Base-by-base conservation (phyloP, 2,797 vertebrate species). In the Mormyrus hasselquistii region DNA sequence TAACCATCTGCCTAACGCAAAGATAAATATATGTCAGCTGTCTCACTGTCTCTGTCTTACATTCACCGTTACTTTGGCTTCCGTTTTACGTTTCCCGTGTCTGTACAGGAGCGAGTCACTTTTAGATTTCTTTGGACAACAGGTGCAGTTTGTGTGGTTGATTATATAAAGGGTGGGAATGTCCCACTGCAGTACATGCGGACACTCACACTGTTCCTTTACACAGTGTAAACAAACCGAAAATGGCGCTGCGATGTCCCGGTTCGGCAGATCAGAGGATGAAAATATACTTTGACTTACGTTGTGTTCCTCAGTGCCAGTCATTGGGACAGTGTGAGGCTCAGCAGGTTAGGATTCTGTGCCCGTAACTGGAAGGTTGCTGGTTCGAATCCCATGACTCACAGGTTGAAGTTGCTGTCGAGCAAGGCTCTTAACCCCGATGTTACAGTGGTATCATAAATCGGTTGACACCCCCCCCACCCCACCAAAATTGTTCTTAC, bases 1-100 rank as follows among this genome's bases (percentile, higher is more conserved):
- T 91, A 25, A 88, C 93, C 90, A 92, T 93, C 90, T 22, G 34
- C 12, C 25, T 88, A 22, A 47, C 4, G 47, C 47, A 10, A 84
- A n/a, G 82, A 52, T 41, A 88, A 65, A 73, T 49, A 76, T 49
- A 47, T 47, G 38, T 73, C n/a, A 12, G 16, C n/a, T 53, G 25
- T 88, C 14, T 79, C 44, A 38, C 44, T 88, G 65, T 25, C 29
- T 16, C 29, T 47, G 0, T 41, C 16, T 44, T 25, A 29, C 57
- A 47, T 65, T 69, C 38, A 38, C 59, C 7, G 34, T 10, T 65
- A 47, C 14, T 14, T 47, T 65, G 38, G 1, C 19, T 4, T 88
- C 22, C 59, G 44, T 88, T 38, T 34, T 9, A n/a, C 4, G 6
- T 47, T 49, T 7, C 44, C 62, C 10, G 14, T 88, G 82, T 52